Percentiles rank a stretch among this genome's conserved stretches.
Conservation (phyloP, 2,113 vertebrate genomes). For the Talpa occidentalis region DNA sequence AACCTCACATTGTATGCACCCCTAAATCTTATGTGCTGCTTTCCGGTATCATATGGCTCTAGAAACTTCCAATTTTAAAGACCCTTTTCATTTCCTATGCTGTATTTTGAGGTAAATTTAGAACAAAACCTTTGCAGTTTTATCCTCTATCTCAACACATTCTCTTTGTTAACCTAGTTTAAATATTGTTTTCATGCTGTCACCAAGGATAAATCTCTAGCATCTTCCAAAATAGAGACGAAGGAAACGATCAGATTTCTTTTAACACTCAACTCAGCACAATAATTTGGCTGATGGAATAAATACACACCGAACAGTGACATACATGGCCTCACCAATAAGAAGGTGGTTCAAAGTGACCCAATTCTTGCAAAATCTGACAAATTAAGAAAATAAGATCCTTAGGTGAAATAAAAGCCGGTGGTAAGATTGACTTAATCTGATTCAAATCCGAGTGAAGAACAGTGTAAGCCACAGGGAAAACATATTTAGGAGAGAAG, state of each 20-base stretch:
- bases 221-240: slow-evolving; percentile 82
- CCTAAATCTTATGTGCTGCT: neutral
- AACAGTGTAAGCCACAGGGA: neutral
- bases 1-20: neutral
- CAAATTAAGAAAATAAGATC: neutral
- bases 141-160: neutral
- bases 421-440: neutral
- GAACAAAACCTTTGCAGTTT: neutral
- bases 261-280: slow-evolving; percentile 70
- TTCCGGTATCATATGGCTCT: neutral
- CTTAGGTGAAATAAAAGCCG: slow-evolving; percentile 14
- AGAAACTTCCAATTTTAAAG: neutral
- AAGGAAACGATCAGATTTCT: slow-evolving; percentile 80
- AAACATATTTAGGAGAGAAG: slow-evolving; percentile 16
- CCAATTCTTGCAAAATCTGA: neutral
- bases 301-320: neutral
- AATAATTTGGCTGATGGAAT: slow-evolving; percentile 46
- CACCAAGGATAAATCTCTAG: slow-evolving; percentile 71
- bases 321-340: neutral
- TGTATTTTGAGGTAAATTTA: neutral
- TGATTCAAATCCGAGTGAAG: neutral
- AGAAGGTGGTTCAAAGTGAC: neutral
- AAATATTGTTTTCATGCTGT: slow-evolving; percentile 70
- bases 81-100: neutral
- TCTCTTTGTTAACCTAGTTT: slow-evolving; percentile 68